Conservation (phyloP, 2,113 vertebrate genomes). For the Phainopepla nitens region DNA sequence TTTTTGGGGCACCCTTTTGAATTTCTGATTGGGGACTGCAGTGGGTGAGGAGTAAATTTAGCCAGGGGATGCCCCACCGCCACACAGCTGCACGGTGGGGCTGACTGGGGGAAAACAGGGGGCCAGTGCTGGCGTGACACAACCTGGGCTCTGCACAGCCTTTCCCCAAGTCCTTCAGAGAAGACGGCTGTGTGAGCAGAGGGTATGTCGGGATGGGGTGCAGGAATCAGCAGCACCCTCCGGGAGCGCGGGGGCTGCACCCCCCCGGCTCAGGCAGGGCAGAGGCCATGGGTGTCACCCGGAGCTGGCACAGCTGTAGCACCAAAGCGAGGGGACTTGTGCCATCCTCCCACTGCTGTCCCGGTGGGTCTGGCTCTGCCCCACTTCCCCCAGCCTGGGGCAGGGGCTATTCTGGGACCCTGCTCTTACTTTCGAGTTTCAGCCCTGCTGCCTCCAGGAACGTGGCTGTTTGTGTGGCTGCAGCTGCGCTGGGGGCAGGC, state of each 20-base stretch:
- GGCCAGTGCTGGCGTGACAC: neutral
- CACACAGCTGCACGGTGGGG: neutral
- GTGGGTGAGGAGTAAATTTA: constrained; percentile 28
- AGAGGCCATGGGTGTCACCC: rapidly evolving
- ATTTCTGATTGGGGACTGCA: constrained; percentile 13
- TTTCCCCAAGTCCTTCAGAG: neutral
- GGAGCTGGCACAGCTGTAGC: neutral
- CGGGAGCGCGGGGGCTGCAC: rapidly evolving
- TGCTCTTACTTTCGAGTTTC: constrained; percentile 50
- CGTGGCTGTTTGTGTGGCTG: neutral
- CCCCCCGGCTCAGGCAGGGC: neutral
- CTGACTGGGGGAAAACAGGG: neutral
- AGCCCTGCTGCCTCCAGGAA: neutral
- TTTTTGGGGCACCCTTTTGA: neutral
- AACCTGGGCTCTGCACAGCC: neutral
- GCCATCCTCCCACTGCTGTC: rapidly evolving
- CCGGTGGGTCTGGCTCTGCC: neutral
- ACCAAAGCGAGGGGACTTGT: rapidly evolving
- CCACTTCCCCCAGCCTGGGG: neutral
- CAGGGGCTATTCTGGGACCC: neutral
- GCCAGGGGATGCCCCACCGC: neutral
- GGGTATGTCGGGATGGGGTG: rapidly evolving
- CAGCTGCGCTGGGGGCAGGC: neutral
- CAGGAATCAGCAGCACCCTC: neutral
- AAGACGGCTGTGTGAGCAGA: rapidly evolving